Evolutionary conservation across 2,797 vertebrate species (phyloP), one percentile per base, ranked within the genome.

Genomic region (Synanceia verrucosa): DNA sequence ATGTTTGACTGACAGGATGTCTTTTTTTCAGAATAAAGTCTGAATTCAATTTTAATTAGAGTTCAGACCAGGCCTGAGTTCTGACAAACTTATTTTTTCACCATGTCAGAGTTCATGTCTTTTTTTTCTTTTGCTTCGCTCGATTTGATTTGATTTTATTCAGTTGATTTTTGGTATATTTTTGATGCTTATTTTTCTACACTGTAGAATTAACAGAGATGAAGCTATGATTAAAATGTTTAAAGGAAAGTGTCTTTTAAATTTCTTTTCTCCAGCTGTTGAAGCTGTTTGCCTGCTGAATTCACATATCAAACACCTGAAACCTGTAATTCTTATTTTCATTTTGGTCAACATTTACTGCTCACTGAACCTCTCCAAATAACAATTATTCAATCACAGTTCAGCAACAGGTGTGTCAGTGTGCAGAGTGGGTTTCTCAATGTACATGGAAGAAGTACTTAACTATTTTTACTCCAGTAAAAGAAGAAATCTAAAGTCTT

Each of bases 141-240:
- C 69, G 77, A 82, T 83, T 82, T 64, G 39, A 82, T 84, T 47
- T 69, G 77, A 82, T 83, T 82, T 64, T 44, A 82, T 84, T 79
- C 60, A 63, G 44, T 81, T 70, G 70, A 33, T 72, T 75, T 72
- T 81, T 60, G 39, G 56, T 76, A 78, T 81, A 84, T 88, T 88
- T 90, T 84, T 85, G 62, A 86, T 83, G 84, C 78, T 80, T 91
- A 89, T 92, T 91, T 91, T 91, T 91, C 78, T 92, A 89, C 78
- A 69, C 63, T 71, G 71, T 81, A 84, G 83, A 84, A 10, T 59
- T 63, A 39, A 84, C 75, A 79, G 47, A 87, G 56, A 71, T 21
- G 24, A 65, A 33, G 13, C 24, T 66, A 80, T n/a, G 13, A 81
- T 73, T 89, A 81, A 85, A 89, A 43, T 46, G 69, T 78, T 83